These are phyloP conservation scores for Notarius lentiginosus DNA, from an alignment of 2,113 vertebrate species.

Conservation along the genomic window DNA sequence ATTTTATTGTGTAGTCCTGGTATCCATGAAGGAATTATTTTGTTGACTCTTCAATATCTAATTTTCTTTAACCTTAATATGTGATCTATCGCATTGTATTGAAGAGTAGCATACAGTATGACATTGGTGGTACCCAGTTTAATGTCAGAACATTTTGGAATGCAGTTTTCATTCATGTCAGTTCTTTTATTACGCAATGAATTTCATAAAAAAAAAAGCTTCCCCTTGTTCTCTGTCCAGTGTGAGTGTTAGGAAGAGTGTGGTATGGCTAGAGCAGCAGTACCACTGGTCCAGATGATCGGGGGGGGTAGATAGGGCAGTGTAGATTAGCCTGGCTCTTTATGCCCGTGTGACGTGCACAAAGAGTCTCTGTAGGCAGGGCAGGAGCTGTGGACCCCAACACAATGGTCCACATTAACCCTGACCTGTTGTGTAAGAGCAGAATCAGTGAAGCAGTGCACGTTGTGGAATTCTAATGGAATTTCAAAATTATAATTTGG, in stretches of 20 bases:
- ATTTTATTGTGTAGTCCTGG: neutral
- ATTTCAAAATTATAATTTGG: neutral
- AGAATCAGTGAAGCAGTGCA: neutral
- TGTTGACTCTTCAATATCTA: neutral
- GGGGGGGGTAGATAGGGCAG: conserved; percentile 13
- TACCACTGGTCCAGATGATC: neutral
- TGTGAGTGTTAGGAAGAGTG: conserved; percentile 30
- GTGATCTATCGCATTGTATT: neutral
- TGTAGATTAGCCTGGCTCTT: conserved; percentile 43
- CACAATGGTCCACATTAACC: conserved; percentile 47
- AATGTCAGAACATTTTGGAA: conserved; percentile 22
- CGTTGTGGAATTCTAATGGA: neutral
- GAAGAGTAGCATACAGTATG: neutral
- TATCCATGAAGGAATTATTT: neutral
- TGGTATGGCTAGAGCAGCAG: conserved; percentile 12
- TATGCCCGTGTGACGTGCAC: conserved; percentile 38
- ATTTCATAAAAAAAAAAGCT: conserved; percentile 28
- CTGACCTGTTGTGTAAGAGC: conserved; percentile 16
- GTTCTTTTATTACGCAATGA: conserved; percentile 23
- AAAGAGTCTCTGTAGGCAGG: conserved; percentile 51
- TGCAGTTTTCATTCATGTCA: conserved; percentile 7
- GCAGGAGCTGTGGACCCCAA: conserved; percentile 39
- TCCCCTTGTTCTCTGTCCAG: conserved; percentile 46
- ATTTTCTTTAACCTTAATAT: neutral
- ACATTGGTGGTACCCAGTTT: neutral